A percentile compares a stretch with the other conserved stretches of the same genome.
These are phyloP conservation scores for Falco peregrinus DNA, from an alignment of 2,797 vertebrate genomes.

Conservation along the genomic window DNA sequence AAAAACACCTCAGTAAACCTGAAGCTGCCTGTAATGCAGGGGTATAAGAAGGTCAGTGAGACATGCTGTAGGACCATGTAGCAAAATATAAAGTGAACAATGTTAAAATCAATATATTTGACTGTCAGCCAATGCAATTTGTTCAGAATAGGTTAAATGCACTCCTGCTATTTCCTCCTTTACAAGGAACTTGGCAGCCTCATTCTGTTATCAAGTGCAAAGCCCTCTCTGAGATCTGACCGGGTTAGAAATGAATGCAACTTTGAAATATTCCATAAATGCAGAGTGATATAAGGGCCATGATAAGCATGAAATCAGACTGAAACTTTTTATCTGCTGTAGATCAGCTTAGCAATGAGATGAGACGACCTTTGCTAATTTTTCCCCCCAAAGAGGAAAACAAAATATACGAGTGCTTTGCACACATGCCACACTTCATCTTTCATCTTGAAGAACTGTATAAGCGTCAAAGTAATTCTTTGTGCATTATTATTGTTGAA, in stretches of 20 bases:
- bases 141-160: conserved; percentile 57
- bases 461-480: not conserved
- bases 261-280: conserved; percentile 64
- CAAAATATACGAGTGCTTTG: not conserved
- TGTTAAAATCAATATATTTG: conserved; percentile 65
- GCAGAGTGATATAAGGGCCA: conserved; percentile 19
- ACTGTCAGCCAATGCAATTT: conserved; percentile 61
- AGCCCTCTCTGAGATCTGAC: conserved; percentile 14
- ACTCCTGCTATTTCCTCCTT: conserved; percentile 39
- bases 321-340: conserved; percentile 51
- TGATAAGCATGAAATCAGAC: conserved; percentile 61
- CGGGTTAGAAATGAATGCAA: conserved; percentile 30
- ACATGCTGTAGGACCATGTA: not conserved
- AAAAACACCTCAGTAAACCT: not conserved
- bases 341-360: not conserved
- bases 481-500: not conserved
- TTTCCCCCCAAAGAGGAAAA: not conserved
- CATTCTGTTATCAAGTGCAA: conserved; percentile 37
- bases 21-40: not conserved
- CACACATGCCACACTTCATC: not conserved
- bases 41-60: conserved; percentile 2
- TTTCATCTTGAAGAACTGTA: not conserved
- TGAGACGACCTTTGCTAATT: not conserved
- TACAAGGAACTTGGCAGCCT: conserved; percentile 35
- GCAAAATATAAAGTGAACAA: conserved; percentile 34